Evolutionary conservation across 2,113 vertebrate genomes (phyloP).

Genomic region (Melanostigma gelatinosum): DNA sequence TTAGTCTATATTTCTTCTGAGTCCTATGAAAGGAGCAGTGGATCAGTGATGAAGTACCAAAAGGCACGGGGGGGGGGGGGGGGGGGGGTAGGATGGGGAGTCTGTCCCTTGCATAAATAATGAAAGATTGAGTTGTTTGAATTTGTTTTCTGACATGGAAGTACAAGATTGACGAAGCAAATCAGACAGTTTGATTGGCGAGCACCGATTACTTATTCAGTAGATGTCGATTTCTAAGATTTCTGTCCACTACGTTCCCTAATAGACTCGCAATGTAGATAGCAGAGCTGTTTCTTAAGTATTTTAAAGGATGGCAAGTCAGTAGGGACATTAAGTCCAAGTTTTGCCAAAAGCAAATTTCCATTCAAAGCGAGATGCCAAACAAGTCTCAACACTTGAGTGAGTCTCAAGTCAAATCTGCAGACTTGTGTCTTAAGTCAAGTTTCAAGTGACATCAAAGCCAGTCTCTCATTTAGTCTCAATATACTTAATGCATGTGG

Average conservation of each 20-base stretch:
- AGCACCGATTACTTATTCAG: slow-evolving; percentile 56
- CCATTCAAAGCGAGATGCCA: not conserved
- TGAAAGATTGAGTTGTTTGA: slow-evolving; percentile 51
- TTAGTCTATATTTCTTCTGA: slow-evolving; percentile 28
- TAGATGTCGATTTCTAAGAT: slow-evolving; percentile 44
- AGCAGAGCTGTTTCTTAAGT: not conserved
- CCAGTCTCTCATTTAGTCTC: not conserved
- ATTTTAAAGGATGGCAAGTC: not conserved
- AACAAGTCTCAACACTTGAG: not conserved
- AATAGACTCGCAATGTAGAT: too few relatives aligned
- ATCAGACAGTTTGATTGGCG: slow-evolving; percentile 48
- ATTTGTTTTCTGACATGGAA: slow-evolving; percentile 54
- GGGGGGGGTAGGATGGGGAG: too few relatives aligned
- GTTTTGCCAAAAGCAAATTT: not conserved
- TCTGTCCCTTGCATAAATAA: slow-evolving; percentile 46
- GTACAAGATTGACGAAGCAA: slow-evolving; percentile 33
- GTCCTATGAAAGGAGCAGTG: slow-evolving; percentile 30
- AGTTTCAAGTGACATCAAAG: not conserved
- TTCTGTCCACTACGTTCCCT: not conserved
- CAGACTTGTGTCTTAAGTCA: not conserved
- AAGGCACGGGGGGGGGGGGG: slow-evolving; percentile 1
- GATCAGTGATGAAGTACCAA: slow-evolving; percentile 23
- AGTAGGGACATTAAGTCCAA: not conserved
- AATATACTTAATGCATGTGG: not conserved
- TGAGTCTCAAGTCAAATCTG: not conserved